These are phyloP conservation scores for Callionymus lyra DNA, from an alignment of 2,113 vertebrate genomes.

Conservation along the genomic window DNA sequence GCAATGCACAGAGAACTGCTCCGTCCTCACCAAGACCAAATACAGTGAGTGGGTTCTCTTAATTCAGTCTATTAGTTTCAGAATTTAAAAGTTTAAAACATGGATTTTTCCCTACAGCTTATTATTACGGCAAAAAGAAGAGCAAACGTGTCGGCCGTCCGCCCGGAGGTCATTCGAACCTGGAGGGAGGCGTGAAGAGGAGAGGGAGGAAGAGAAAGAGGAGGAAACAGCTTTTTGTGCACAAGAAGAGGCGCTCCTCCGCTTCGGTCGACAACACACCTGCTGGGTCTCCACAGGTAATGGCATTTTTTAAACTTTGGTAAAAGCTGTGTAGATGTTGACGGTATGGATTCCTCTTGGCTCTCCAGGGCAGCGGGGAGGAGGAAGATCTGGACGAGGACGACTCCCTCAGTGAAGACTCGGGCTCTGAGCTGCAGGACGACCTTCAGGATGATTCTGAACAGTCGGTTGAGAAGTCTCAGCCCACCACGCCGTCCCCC, in stretches of 20 bases:
- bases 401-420: slow-evolving; percentile 85
- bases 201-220: slow-evolving; percentile 87
- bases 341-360: neutral
- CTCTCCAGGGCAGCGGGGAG: slow-evolving; percentile 79
- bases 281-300: slow-evolving; percentile 89
- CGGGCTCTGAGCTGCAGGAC: slow-evolving; percentile 83
- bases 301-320: neutral
- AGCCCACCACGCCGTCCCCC: slow-evolving; percentile 80
- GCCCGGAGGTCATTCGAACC: slow-evolving; percentile 82
- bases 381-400: slow-evolving; percentile 93
- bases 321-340: neutral
- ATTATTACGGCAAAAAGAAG: slow-evolving; percentile 93
- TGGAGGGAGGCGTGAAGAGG: slow-evolving; percentile 86
- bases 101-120: slow-evolving; percentile 65
- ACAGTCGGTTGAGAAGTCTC: slow-evolving; percentile 82
- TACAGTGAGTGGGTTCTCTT: slow-evolving; percentile 82
- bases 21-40: slow-evolving; percentile 96
- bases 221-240: slow-evolving; percentile 91
- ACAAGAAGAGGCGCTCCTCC: slow-evolving; percentile 91
- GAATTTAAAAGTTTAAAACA: neutral
- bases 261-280: slow-evolving; percentile 89
- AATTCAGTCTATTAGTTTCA: neutral
- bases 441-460: slow-evolving; percentile 89
- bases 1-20: slow-evolving; percentile 94
- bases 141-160: slow-evolving; percentile 86